Percentiles rank a stretch among this genome's conserved stretches.
Evolutionary conservation across 1,140 invertebrate species (phyloP).

Genomic region (Rhopalosiphum padi): DNA sequence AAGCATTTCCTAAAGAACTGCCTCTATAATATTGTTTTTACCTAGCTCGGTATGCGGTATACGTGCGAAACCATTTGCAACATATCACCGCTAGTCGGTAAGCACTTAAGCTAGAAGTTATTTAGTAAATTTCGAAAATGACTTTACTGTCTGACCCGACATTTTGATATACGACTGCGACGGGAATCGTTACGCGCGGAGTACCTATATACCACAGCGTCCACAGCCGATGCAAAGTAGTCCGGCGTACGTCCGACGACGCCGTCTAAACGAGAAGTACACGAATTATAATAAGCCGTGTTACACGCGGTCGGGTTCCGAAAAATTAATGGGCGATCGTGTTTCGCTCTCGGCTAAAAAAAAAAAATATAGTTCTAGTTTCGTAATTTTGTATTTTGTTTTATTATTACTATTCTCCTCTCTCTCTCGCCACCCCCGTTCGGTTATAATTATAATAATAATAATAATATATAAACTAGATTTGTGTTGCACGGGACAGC

Average conservation of each 20-base stretch:
- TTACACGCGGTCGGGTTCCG: background rate
- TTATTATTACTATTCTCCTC: background rate
- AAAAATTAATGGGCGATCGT: slow-evolving; percentile 33
- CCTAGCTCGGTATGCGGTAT: too few relatives aligned
- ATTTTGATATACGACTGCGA: background rate
- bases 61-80: background rate
- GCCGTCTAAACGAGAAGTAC: background rate
- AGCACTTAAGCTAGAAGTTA: background rate
- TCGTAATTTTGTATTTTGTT: slow-evolving; percentile 23
- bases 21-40: too few relatives aligned
- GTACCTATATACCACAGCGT: background rate
- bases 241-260: background rate
- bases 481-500: background rate
- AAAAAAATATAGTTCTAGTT: background rate
- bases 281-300: background rate
- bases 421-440: background rate
- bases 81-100: background rate
- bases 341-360: slow-evolving; percentile 11
- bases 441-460: background rate
- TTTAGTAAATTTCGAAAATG: slow-evolving; percentile 6
- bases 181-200: slow-evolving; percentile 11
- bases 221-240: background rate
- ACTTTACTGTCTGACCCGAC: background rate
- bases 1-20: too few relatives aligned
- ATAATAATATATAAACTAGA: slow-evolving; percentile 11